Conservation (phyloP, 1,140 invertebrate genomes). For the Bemisia tabaci region DNA sequence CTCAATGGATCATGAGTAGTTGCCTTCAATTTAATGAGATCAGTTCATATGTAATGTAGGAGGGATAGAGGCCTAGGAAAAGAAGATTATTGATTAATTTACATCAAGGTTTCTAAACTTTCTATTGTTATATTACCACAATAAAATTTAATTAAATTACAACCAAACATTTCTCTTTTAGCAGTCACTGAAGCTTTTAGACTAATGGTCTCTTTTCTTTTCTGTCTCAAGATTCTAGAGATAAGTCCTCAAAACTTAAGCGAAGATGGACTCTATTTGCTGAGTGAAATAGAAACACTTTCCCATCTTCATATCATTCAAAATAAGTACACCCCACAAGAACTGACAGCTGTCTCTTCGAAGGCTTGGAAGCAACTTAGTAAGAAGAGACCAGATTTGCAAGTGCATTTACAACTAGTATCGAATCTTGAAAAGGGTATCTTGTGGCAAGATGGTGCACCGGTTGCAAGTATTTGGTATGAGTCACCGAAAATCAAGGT, state of each 20-base stretch:
- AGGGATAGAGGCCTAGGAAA: no score
- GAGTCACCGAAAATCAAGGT: conserved; percentile 34
- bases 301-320: conserved; percentile 62
- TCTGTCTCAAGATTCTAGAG: conserved; percentile 48
- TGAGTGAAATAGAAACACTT: conserved; percentile 50
- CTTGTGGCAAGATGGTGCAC: conserved; percentile 37
- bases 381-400: conserved; percentile 26
- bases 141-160: no score
- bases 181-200: no score
- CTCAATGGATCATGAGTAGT: no score
- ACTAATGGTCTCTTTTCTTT: no score
- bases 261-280: conserved; percentile 54
- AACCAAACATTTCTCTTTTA: no score
- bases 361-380: conserved; percentile 30
- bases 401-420: conserved; percentile 31
- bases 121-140: no score
- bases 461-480: conserved; percentile 36
- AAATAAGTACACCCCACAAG: conserved; percentile 37
- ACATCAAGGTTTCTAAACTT: no score
- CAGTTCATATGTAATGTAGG: no score
- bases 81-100: no score
- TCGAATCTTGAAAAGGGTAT: conserved; percentile 26
- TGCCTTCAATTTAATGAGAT: no score
- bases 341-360: conserved; percentile 20
- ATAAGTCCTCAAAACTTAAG: conserved; percentile 71